A percentile compares a stretch with the other conserved stretches of the same genome.
Conservation (phyloP, 2,113 vertebrate genomes). For the Agelaius phoeniceus region DNA sequence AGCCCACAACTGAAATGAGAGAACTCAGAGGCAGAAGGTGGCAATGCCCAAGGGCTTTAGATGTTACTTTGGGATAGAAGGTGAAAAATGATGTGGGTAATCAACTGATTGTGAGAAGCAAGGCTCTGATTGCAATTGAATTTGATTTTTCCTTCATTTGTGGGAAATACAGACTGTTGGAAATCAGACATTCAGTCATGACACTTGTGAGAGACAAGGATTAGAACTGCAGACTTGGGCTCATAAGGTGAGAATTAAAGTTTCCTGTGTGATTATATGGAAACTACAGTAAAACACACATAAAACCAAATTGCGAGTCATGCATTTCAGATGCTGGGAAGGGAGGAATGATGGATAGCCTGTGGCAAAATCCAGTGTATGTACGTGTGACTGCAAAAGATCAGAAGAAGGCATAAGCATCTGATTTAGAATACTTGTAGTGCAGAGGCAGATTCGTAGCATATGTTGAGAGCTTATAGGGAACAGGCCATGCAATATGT, state of each 20-base stretch:
- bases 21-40: neutral
- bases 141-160: neutral
- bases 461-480: constrained; percentile 49
- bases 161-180: neutral
- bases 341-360: constrained; percentile 35
- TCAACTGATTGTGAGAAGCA: neutral
- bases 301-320: neutral
- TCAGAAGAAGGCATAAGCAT: constrained; percentile 47
- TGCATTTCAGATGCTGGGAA: constrained; percentile 32
- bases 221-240: neutral
- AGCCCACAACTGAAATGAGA: neutral
- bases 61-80: neutral
- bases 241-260: constrained; percentile 53
- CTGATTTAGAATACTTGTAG: constrained; percentile 49
- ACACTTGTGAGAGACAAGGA: neutral
- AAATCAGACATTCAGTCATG: neutral
- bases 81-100: neutral
- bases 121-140: neutral
- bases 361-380: constrained; percentile 4
- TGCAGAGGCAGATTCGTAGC: constrained; percentile 29
- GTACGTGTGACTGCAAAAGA: constrained; percentile 28
- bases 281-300: constrained; percentile 47
- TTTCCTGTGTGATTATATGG: constrained; percentile 35
- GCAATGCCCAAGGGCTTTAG: neutral
- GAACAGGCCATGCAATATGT: constrained; percentile 25